phyloP scores from a whole-genome alignment of 2,888 invertebrate genomes.

The Acleris emargana region DNA sequence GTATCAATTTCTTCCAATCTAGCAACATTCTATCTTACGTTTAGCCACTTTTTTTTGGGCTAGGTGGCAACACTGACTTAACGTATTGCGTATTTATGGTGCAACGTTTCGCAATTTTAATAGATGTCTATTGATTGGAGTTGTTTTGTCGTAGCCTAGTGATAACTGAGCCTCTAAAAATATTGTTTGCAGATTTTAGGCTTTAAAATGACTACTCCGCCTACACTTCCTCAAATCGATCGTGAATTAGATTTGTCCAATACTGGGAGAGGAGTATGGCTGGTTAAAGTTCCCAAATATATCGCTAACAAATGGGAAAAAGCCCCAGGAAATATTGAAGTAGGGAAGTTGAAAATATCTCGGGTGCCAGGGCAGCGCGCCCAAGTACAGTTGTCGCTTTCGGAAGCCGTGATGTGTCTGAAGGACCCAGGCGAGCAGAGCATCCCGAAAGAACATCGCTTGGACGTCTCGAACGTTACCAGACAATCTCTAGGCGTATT shows the following conservation, averaged over 20 bases:
- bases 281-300: slow-evolving; percentile 98
- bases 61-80: too few relatives aligned
- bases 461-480: slow-evolving; percentile 95
- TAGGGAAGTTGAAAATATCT: slow-evolving; percentile 95
- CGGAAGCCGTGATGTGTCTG: slow-evolving; percentile 90
- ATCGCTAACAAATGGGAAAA: slow-evolving; percentile 98
- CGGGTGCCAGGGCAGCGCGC: slow-evolving; percentile 92
- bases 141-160: too few relatives aligned
- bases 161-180: background rate
- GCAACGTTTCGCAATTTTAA: background rate
- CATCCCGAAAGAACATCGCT: slow-evolving; percentile 95
- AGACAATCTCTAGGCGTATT: slow-evolving; percentile 96
- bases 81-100: background rate
- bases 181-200: background rate
- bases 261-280: slow-evolving; percentile 96
- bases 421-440: slow-evolving; percentile 90
- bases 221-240: slow-evolving; percentile 84
- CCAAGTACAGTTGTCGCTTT: slow-evolving; percentile 93
- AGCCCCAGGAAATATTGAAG: slow-evolving; percentile 95
- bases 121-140: too few relatives aligned
- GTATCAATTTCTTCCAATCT: too few relatives aligned
- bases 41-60: too few relatives aligned
- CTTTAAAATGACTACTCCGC: slow-evolving; percentile 53
- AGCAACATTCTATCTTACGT: too few relatives aligned
- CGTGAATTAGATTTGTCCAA: slow-evolving; percentile 94